These are phyloP conservation scores for Palythoa grandiflora DNA, from an alignment of 92 coral and sea anemone species.

Conservation along the genomic window DNA sequence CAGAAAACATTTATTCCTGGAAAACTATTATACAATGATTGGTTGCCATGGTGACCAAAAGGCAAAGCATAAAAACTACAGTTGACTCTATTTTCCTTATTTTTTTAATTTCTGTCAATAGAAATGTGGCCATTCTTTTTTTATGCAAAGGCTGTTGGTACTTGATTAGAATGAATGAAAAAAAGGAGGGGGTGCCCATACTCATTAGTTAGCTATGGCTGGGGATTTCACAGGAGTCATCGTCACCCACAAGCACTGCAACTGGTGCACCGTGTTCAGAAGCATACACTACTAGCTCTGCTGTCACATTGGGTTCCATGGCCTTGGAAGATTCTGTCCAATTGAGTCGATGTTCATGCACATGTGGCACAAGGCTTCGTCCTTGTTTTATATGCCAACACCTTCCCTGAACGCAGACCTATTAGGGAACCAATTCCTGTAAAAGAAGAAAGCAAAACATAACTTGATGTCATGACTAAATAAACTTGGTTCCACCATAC, in stretches of 20 bases:
- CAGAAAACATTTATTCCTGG: too few species aligned
- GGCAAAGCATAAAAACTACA: too few species aligned
- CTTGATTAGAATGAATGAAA: too few species aligned
- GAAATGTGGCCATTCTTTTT: too few species aligned
- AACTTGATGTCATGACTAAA: neutral
- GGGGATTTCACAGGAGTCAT: slow-evolving; percentile 32
- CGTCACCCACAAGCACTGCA: slow-evolving; percentile 48
- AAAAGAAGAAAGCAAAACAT: neutral
- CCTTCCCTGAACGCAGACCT: slow-evolving; percentile 49
- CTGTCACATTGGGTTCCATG: slow-evolving; percentile 57
- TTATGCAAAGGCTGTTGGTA: too few species aligned
- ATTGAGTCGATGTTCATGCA: slow-evolving; percentile 58
- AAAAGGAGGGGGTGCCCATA: too few species aligned
- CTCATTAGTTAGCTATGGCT: too few species aligned
- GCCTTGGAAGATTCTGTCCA: slow-evolving; percentile 50
- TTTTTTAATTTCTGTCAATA: too few species aligned
- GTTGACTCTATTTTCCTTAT: too few species aligned
- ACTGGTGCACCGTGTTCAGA: neutral
- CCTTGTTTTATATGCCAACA: slow-evolving; percentile 24
- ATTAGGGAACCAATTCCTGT: slow-evolving; percentile 58
- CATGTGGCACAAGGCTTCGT: slow-evolving; percentile 47
- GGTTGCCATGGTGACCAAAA: too few species aligned
- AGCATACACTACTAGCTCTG: slow-evolving; percentile 14
- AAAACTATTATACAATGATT: too few species aligned
- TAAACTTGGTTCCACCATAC: too few species aligned